Conservation (phyloP, 2,113 vertebrate genomes). For the Gobius niger region DNA sequence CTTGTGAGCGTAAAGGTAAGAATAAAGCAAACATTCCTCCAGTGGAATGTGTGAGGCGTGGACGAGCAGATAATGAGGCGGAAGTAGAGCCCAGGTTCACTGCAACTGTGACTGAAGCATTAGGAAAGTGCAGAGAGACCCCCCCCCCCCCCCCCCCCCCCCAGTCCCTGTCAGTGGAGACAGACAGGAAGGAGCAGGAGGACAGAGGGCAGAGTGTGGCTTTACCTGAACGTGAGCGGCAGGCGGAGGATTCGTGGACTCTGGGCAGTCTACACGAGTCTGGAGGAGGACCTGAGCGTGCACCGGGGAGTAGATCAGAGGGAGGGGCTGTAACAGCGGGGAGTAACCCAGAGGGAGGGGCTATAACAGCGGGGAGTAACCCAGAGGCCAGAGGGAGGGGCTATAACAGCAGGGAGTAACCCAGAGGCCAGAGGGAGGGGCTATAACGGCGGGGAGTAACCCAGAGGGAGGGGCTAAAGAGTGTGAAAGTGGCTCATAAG, state of each 20-base stretch:
- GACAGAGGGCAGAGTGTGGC: not conserved
- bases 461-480: too few species aligned
- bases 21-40: too few species aligned
- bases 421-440: conserved; percentile 3
- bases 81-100: too few species aligned
- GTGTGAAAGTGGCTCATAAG: too few species aligned
- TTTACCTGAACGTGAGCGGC: not conserved
- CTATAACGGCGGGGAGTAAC: conserved; percentile 10
- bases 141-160: too few species aligned
- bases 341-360: not conserved
- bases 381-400: not conserved
- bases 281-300: conserved; percentile 38
- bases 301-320: conserved; percentile 5
- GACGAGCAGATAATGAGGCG: too few species aligned
- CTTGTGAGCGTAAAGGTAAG: too few species aligned
- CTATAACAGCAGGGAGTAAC: not conserved
- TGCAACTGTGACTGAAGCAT: too few species aligned
- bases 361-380: not conserved
- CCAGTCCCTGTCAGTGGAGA: too few species aligned
- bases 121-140: too few species aligned
- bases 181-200: too few species aligned
- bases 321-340: not conserved
- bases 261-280: conserved; percentile 79
- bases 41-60: too few species aligned
- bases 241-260: conserved; percentile 68